Evolutionary conservation across 2,888 invertebrate species (phyloP).

Genomic region (Automeris io): DNA sequence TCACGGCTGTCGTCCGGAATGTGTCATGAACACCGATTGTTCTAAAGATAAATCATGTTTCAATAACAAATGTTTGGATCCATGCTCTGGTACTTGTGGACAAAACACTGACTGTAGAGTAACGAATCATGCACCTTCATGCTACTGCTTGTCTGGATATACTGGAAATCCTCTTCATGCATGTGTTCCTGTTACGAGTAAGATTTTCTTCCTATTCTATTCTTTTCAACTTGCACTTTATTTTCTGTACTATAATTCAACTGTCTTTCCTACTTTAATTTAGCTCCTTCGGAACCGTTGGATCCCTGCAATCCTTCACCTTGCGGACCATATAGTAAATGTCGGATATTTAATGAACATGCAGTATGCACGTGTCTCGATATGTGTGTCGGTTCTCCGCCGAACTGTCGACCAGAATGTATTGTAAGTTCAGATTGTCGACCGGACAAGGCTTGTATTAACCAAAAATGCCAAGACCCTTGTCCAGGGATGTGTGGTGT

Average conservation of each 20-base stretch:
- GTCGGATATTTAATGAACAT: conserved; percentile 82
- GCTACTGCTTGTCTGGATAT: conserved; percentile 84
- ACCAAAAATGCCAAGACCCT: conserved; percentile 86
- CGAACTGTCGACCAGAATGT: conserved; percentile 86
- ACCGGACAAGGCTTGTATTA: conserved; percentile 84
- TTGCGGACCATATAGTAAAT: conserved; percentile 87
- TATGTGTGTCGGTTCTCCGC: conserved; percentile 85
- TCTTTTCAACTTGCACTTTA: conserved; percentile 36
- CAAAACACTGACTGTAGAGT: conserved; percentile 86
- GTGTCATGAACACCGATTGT: conserved; percentile 87
- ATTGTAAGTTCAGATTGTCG: conserved; percentile 87
- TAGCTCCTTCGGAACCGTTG: conserved; percentile 65
- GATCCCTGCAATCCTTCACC: conserved; percentile 87
- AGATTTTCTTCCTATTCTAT: conserved; percentile 64
- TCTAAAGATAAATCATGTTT: conserved; percentile 83
- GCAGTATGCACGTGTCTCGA: conserved; percentile 87
- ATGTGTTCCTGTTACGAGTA: conserved; percentile 79
- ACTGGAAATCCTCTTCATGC: conserved; percentile 83
- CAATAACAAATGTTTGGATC: conserved; percentile 86
- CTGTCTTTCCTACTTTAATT: conserved; percentile 39
- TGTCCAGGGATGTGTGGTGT: conserved; percentile 86
- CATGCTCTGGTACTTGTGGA: conserved; percentile 87
- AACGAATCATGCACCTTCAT: conserved; percentile 85
- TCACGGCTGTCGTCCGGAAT: conserved; percentile 87
- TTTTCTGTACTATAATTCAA: conserved; percentile 27